Base-by-base conservation (phyloP, 2,888 invertebrate genomes). In the Ethmia dodecea region DNA sequence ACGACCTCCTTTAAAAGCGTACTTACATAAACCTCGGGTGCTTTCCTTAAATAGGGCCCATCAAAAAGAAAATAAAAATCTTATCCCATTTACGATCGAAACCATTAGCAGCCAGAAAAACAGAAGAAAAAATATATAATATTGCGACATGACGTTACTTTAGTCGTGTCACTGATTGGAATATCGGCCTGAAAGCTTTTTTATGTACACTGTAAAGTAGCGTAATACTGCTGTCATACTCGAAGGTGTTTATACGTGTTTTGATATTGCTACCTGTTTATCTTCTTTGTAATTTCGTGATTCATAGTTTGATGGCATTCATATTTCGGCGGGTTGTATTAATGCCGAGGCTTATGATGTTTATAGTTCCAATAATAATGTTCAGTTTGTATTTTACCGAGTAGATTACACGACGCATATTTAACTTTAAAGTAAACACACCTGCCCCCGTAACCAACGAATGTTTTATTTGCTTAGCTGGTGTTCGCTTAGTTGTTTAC, bases 41-140 rank as follows among this genome's bases (percentile, higher is more conserved):
- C 56, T 61, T 58, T 47, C 44, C 52, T 55, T 60, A 60, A 70
- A 67, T 61, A 62, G 60, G 57, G 60, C 60, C 63, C 69, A 72
- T 72, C 69, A 69, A 69, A 68, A 60, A 55, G 61, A 60, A 68
- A 71, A 69, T 68, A 69, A 71, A 70, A 69, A 63, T 65, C 67
- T 66, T 65, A 71, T 72, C 58, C 62, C 59, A 64, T 71, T 73
- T 69, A 70, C 72, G 69, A 72, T 69, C 66, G 55, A 51, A 53
- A 49, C 69, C 67, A 67, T 71, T 72, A 69, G 64, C 61, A 55
- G 57, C 51, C 60, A 65, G 60, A 64, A 64, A 66, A 68, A 66
- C 63, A 63, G 59, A 61, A 50, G 45, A 55, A 22, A 22, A 22
- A 62, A 59, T 54, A 50, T 45, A 67, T 59, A 63, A 55, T 60